Evolutionary conservation across 2,888 invertebrate species (phyloP).

Genomic region (Enoplolaimus lenunculus): DNA sequence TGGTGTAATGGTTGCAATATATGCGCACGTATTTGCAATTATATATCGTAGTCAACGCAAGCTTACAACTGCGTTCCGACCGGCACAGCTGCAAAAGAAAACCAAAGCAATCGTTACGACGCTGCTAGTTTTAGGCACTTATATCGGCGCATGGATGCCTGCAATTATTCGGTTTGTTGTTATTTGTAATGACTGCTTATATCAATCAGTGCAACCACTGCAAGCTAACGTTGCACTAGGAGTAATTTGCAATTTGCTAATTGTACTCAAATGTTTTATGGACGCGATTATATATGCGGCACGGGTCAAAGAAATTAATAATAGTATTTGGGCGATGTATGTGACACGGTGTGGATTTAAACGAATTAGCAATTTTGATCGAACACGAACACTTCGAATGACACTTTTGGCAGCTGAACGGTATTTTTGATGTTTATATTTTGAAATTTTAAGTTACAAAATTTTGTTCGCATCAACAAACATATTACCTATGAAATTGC

Average conservation of each 20-base stretch:
- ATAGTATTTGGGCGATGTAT: constrained; percentile 27
- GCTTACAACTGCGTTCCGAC: neutral
- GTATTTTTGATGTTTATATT: neutral
- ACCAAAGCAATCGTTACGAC: constrained; percentile 52
- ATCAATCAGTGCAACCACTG: constrained; percentile 25
- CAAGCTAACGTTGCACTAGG: constrained; percentile 22
- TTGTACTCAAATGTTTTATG: constrained; percentile 51
- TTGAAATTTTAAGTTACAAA: no score
- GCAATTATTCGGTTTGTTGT: constrained; percentile 49
- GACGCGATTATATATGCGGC: constrained; percentile 54
- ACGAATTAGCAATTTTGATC: neutral
- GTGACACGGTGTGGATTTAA: neutral
- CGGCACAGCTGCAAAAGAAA: constrained; percentile 27
- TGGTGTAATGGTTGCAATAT: neutral
- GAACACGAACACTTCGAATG: neutral
- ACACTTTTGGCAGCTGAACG: neutral
- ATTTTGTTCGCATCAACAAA: no score
- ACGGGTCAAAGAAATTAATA: constrained; percentile 51
- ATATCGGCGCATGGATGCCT: constrained; percentile 51
- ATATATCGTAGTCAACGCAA: neutral
- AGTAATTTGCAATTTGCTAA: constrained; percentile 46
- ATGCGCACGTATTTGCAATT: neutral
- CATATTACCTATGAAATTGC: no score
- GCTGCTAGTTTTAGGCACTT: constrained; percentile 51
- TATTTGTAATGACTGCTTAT: constrained; percentile 48